Base-by-base conservation (phyloP, 2,797 vertebrate species). In the Leptodactylus fallax region DNA sequence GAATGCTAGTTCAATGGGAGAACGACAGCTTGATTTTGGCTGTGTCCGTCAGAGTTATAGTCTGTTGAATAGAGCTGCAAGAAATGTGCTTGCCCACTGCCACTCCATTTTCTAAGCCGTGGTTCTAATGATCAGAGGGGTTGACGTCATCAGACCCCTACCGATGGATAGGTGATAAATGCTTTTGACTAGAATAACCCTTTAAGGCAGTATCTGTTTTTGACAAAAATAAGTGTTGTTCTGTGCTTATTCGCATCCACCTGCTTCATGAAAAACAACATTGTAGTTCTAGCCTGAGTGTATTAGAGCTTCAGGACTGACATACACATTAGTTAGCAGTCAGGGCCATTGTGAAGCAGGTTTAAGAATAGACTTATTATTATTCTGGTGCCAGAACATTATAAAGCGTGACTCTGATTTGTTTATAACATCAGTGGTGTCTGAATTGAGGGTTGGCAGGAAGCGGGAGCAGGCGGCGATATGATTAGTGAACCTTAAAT, bases 401-500 rank as follows among this genome's bases (percentile, higher is more conserved):
- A 83, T 53, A 83, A 25, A 51, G 56, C 17, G 45, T 27, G 49
- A 63, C 47, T 60, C 47, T 63, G 71, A 72, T 60, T 27, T 87
- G 85, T 81, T 87, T 81, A 63, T 61, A 67, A 19, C 51, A 7
- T 71, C 53, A 36, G 49, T 80, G 78, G 63, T 49, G 77, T 80
- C 85, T 58, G 63, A 71, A 86, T 74, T 51, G 19, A 69, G 63
- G 27, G 8, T 60, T 71, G 71, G 60, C 87, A 79, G 87, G 78
- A 83, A 25, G 53, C 10, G n/a, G 19, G 19, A 67, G 72, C 71
- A 69, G 17, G 60, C 6, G 17, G 8, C 19, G 63, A 65, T 78
- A 67, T 65, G 25, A 83, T 77, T 65, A 21, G 27, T 78, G 72
- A 49, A 83, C 86, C 77, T 83, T 83, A 77, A 78, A 83, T 45